Evolutionary conservation across 2,113 vertebrate genomes (phyloP).

Genomic region (Zingel zingel): DNA sequence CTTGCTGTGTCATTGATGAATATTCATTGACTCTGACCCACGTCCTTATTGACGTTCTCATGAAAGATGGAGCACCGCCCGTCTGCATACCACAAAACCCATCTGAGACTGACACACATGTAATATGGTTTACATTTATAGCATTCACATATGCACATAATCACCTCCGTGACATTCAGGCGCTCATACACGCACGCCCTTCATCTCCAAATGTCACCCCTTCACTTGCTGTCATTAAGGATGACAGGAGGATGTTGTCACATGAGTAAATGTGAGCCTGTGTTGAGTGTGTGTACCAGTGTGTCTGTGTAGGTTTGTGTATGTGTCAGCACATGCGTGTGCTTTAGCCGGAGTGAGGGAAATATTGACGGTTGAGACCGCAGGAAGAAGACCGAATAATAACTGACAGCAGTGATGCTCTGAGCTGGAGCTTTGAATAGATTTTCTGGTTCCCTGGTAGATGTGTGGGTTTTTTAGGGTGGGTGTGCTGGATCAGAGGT

Average conservation of each 20-base stretch:
- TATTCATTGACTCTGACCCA: conserved; percentile 55
- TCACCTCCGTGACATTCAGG: conserved; percentile 57
- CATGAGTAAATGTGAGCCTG: conserved; percentile 26
- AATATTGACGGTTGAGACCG: conserved; percentile 63
- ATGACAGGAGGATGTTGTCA: conserved; percentile 48
- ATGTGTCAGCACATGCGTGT: conserved; percentile 32
- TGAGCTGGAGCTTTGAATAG: conserved; percentile 51
- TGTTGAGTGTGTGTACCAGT: background rate
- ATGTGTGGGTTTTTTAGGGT: conserved; percentile 55
- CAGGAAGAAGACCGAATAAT: conserved; percentile 59
- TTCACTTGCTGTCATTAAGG: conserved; percentile 47
- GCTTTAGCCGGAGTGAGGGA: conserved; percentile 40
- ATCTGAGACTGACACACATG: conserved; percentile 13
- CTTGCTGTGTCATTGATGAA: conserved; percentile 67
- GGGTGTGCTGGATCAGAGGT: conserved; percentile 59
- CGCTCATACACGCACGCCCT: background rate
- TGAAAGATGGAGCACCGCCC: conserved; percentile 47
- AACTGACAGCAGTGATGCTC: conserved; percentile 57
- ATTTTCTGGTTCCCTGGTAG: conserved; percentile 49
- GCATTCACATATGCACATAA: conserved; percentile 28
- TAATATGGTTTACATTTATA: conserved; percentile 37
- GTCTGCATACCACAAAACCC: conserved; percentile 27
- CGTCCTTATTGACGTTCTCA: conserved; percentile 46
- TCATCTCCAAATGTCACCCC: conserved; percentile 64
- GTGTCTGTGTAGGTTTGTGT: conserved; percentile 1